Evolutionary conservation across 2,888 invertebrate genomes (phyloP).

Genomic region (Hartigia nigra): DNA sequence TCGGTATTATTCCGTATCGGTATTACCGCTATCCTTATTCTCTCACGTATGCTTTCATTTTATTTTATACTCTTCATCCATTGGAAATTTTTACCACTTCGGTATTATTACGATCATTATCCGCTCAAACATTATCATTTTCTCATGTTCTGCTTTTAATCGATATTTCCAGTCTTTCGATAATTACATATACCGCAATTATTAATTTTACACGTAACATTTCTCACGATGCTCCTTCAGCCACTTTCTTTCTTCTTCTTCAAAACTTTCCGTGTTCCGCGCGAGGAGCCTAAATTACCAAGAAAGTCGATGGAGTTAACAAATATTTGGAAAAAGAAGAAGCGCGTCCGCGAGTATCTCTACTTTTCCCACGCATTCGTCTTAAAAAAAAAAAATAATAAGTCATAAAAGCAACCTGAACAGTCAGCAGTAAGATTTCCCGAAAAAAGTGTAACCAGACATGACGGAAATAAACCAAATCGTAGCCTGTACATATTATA

Average conservation of each 20-base stretch:
- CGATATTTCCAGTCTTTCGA: background rate
- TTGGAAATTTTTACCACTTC: background rate
- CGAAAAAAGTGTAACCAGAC: background rate
- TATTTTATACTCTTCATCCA: conserved; percentile 11
- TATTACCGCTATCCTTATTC: conserved; percentile 18
- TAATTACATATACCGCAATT: background rate
- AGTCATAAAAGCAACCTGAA: conserved; percentile 11
- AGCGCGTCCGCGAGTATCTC: background rate
- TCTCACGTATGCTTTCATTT: conserved; percentile 19
- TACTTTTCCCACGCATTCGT: conserved; percentile 4
- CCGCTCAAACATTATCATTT: background rate
- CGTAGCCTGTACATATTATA: conserved; percentile 53
- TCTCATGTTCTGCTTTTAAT: background rate
- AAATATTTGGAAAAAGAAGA: conserved; percentile 16
- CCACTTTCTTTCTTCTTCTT: background rate
- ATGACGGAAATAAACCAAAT: conserved; percentile 48
- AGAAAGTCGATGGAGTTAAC: conserved; percentile 19
- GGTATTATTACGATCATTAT: background rate
- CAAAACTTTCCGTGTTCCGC: background rate
- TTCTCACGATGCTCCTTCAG: background rate
- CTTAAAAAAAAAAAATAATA: conserved; percentile 18
- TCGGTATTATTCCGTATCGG: conserved; percentile 19
- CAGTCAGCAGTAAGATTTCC: conserved; percentile 19
- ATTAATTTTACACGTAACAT: background rate
- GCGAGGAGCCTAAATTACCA: background rate